These are phyloP conservation scores for Mayetiola destructor DNA, from an alignment of 2,888 invertebrate species.

Conservation along the genomic window DNA sequence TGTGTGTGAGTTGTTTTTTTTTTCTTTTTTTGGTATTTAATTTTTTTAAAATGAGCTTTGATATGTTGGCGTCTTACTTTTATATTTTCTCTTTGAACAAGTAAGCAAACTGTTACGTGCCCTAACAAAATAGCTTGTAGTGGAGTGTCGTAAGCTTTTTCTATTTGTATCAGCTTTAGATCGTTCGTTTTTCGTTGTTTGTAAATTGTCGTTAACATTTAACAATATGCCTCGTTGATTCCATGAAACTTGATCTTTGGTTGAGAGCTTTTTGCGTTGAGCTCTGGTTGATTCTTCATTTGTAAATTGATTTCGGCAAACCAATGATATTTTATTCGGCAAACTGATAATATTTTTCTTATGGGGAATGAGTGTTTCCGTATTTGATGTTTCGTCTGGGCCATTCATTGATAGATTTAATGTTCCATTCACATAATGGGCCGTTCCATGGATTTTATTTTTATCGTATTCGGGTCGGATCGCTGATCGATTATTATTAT, in stretches of 20 bases:
- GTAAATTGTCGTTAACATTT: neutral
- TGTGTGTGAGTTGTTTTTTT: no score
- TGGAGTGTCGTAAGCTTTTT: neutral
- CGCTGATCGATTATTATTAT: no score
- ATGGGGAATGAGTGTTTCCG: neutral
- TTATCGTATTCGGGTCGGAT: neutral
- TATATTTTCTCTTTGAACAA: neutral
- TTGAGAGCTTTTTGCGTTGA: neutral
- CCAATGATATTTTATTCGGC: neutral
- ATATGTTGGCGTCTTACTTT: neutral
- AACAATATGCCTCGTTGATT: neutral
- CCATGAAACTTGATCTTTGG: neutral
- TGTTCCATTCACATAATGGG: slow-evolving; percentile 10
- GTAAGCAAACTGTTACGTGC: neutral
- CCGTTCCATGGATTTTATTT: slow-evolving; percentile 8
- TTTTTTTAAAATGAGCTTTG: neutral
- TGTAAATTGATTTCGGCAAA: neutral
- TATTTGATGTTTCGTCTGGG: neutral
- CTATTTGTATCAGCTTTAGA: no score
- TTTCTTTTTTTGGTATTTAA: no score
- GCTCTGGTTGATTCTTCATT: neutral
- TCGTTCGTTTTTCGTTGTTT: no score
- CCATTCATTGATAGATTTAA: slow-evolving; percentile 7
- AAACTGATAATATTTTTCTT: neutral
- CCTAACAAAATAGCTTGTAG: neutral